Base-by-base conservation (phyloP, 35 echinoderm and acorn worm genomes). In the Strongylocentrotus purpuratus region DNA sequence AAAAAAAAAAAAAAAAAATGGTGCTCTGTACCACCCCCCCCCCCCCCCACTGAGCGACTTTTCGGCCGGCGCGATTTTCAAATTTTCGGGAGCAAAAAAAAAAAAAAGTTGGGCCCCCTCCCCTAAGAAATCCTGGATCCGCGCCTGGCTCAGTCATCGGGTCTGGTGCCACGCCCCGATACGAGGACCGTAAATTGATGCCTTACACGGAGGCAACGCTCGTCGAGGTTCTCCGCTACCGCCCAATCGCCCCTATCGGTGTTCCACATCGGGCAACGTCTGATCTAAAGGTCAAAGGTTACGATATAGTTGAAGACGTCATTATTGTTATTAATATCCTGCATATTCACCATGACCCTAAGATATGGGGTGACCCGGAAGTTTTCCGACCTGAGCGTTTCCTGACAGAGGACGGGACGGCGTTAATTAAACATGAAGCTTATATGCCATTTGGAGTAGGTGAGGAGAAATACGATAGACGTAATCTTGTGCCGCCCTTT, bases 171-270 rank as follows among this genome's bases (percentile, higher is more conserved):
- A 88, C 87, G 87, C 87, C 87, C 33, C 12, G 28, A 46, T 88
- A 33, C 45, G 87, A 88, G 22, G 94, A 95, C 48, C 86, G 95
- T 28, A 45, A 90, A 25, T 45, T 35, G 50, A 95, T 96, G 94
- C 96, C 97, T 0, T 98, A 94, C 78, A 97, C 96, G n/a, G 96
- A 98, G 70, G 97, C 97, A 58, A 96, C 96, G 10, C 48, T 96
- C 13, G 90, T 96, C 70, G 96, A 97, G 58, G 87, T 98, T 18
- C 95, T 92, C 33, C 96, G 96, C 9, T 95, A 86, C 45, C 91
- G 85, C 11, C 94, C 94, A 32, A 88, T 96, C 7, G 94, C 88
- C 8, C 92, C 91, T 18, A 28, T 0, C 31, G 93, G 95, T 48
- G 92, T 96, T 4, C 96, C 96, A 7, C 96, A 91, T 0, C 95